These are phyloP conservation scores for Mayetiola destructor DNA, from an alignment of 2,888 invertebrate genomes.

Conservation along the genomic window DNA sequence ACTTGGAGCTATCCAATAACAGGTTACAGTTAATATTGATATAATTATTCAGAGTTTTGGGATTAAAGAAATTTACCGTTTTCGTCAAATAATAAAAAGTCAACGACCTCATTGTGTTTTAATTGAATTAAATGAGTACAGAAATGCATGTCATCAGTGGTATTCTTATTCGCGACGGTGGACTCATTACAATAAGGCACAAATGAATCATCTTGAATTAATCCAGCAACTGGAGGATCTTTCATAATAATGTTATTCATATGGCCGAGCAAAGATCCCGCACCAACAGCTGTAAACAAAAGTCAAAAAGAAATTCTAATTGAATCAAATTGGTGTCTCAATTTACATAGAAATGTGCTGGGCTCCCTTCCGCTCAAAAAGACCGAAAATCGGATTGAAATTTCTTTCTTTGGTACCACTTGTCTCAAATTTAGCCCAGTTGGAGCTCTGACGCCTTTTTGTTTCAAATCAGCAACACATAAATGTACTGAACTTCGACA, in stretches of 20 bases:
- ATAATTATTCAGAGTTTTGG: background rate
- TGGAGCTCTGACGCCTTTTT: background rate
- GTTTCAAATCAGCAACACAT: background rate
- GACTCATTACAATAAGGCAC: background rate
- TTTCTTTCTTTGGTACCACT: too few species aligned
- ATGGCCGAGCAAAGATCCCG: background rate
- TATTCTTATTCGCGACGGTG: background rate
- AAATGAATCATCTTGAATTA: background rate
- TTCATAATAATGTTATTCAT: background rate
- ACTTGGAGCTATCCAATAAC: conserved; percentile 20
- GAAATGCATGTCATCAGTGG: conserved; percentile 19
- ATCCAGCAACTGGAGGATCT: background rate
- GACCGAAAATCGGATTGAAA: too few species aligned
- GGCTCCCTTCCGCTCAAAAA: too few species aligned
- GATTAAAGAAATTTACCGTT: conserved; percentile 22
- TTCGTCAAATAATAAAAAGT: conserved; percentile 29
- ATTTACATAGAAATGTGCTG: too few species aligned
- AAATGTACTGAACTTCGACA: too few species aligned
- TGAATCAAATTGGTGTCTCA: too few species aligned
- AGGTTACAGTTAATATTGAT: background rate
- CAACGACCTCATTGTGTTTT: conserved; percentile 19
- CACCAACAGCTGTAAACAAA: background rate
- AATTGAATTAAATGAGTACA: conserved; percentile 27
- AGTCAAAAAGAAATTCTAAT: too few species aligned
- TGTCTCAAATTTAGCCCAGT: background rate